phyloP scores from a whole-genome alignment of 2,113 vertebrate genomes.

The Otis tarda region DNA sequence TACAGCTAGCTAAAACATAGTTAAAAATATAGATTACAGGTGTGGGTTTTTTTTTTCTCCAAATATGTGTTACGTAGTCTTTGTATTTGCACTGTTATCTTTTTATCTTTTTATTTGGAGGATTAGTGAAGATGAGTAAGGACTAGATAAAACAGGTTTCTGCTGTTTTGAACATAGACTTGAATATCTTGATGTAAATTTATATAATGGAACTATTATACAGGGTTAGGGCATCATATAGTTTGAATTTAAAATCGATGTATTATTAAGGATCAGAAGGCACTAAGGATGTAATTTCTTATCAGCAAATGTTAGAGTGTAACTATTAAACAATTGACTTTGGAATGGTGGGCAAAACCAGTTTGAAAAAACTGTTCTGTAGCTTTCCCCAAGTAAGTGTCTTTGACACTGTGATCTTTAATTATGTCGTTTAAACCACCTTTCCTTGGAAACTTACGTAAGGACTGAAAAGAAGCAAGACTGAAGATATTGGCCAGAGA shows the following conservation, averaged over 20 bases:
- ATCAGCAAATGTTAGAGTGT: neutral
- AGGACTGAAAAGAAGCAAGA: neutral
- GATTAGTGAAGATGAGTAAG: neutral
- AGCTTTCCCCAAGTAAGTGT: neutral
- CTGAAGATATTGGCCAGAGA: neutral
- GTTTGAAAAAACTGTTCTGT: neutral
- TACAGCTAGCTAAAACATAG: neutral
- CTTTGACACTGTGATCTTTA: neutral
- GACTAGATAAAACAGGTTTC: neutral
- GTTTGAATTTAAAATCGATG: neutral
- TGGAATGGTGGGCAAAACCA: neutral
- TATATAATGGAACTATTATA: neutral
- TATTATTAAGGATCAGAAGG: neutral
- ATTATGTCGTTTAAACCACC: neutral
- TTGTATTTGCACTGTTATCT: neutral
- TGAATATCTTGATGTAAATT: neutral
- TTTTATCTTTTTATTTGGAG: neutral
- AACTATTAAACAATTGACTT: neutral
- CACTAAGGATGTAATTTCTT: neutral
- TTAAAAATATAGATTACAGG: neutral
- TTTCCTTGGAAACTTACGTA: neutral
- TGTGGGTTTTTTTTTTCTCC: neutral
- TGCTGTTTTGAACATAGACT: neutral
- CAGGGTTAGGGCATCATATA: accelerated
- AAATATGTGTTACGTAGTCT: neutral